Percentiles rank a stretch among this genome's conserved stretches.
Conservation (phyloP, 2,888 invertebrate species). For the Lepidochrysops patricia region DNA sequence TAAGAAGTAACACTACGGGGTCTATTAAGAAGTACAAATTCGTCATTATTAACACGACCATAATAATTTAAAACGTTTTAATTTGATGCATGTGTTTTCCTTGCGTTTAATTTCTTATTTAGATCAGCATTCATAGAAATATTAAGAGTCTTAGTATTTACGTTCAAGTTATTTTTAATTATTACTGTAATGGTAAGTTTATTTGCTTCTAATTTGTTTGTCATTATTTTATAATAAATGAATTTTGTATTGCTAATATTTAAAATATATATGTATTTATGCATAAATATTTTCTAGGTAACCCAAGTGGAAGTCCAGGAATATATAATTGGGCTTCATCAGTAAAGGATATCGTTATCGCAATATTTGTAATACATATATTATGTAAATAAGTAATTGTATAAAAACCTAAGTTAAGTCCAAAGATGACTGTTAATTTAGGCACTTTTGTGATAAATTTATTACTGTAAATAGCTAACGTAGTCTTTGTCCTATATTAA, state of each 20-base stretch:
- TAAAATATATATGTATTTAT: conserved; percentile 40
- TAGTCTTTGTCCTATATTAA: conserved; percentile 5
- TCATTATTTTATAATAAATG: conserved; percentile 26
- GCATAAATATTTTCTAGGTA: conserved; percentile 68
- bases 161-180: conserved; percentile 49
- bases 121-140: background rate
- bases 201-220: conserved; percentile 30
- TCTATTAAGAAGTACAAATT: background rate
- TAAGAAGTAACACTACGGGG: background rate
- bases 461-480: conserved; percentile 53
- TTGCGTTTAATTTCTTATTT: conserved; percentile 22
- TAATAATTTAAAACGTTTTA: background rate
- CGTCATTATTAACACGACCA: background rate
- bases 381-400: conserved; percentile 29
- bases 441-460: conserved; percentile 66
- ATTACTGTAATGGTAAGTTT: conserved; percentile 61
- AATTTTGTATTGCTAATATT: conserved; percentile 9
- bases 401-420: conserved; percentile 37
- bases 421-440: conserved; percentile 64
- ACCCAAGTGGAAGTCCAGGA: conserved; percentile 70
- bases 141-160: conserved; percentile 20
- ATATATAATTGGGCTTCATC: conserved; percentile 56
- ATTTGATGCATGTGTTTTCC: conserved; percentile 28
- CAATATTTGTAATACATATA: conserved; percentile 42
- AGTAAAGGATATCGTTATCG: conserved; percentile 53